Evolutionary conservation across 2,113 vertebrate species (phyloP), one percentile per base, ranked within the genome.

Genomic region (Cyanoramphus novaezelandiae): DNA sequence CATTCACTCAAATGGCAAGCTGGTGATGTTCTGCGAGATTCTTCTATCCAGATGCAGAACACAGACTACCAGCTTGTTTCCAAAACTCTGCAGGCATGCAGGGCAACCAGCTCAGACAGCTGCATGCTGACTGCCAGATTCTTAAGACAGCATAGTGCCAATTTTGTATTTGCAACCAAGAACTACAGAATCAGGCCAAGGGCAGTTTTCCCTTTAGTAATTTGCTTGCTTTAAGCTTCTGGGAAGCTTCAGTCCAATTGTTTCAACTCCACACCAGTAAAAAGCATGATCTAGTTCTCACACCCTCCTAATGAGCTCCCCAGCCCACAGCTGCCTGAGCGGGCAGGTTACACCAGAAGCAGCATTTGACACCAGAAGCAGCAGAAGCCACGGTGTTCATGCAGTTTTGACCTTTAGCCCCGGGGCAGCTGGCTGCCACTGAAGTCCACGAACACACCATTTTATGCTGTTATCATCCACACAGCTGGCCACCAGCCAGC

Each of bases 321-420:
- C 53, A 69, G 39, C 13, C 70, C 44, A 11, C 17, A 71, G 52
- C 47, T 69, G 41, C 10, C 62, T 1, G 2, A 59, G 52, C 24
- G 67, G 15, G 33, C 63, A 93, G 37, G 20, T 59, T 31, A 35
- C 47, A 67, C 5, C 53, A 77, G n/a, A 18, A 63, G 24, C 24
- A 39, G 28, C 23, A 35, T 25, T 4, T 64, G 29, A 63, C n/a
- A 8, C 6, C n/a, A 65, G 15, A 62, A 28, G 28, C 35, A 72
- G 80, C 28, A 86, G 37, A 6, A 63, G 55, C 55, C 64, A 59
- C 2, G 0, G 2, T 1, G 17, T 3, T 60, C 5, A 0, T 17
- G 37, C 53, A 80, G 1, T 24, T 39, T 9, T 70, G 65, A 91
- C 84, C 94, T 96, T 92, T 37, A 50, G 31, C 86, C 75, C 43